Evolutionary conservation across 2,113 vertebrate species (phyloP), one percentile per base, ranked within the genome.

Genomic region (Atherinomorus stipes): DNA sequence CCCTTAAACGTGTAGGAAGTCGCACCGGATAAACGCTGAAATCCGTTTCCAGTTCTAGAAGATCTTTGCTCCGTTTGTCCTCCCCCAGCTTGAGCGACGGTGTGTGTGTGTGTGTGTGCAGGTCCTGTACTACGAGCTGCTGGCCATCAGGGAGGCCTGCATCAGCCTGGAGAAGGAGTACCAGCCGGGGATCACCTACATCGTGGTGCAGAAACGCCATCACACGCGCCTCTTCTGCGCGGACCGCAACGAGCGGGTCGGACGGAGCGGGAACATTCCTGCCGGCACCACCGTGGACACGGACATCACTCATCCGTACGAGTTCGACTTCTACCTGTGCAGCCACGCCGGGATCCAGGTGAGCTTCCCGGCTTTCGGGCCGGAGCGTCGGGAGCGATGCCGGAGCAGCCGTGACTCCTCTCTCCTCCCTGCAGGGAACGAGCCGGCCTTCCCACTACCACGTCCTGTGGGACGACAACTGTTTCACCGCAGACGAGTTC

Each of bases 241-340:
- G 11, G 97, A 99, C 85, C 95, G 96, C 65, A 97, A 96, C 52
- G 97, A 99, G 94, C 94, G 97, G 94, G 97, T 99, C 49, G 97
- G 97, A 88, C 95, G 97, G 83, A 99, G 97, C 83, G 97, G 97
- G 83, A 99, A 99, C 91, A 98, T 99, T 90, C 97, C 97, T 80
- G 97, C 97, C 1, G 97, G 97, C 82, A 99, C 97, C 64, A 98
- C 97, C 2, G 97, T 99, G 74, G 97, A 99, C 88, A 98, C 97
- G 2, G 96, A 98, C 88, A 99, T 99, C 74, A 99, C 97, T 3
- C 97, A 99, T 76, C 97, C 97, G 0, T 98, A 97, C 10, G 97
- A 98, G 90, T 99, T 99, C 91, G 97, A 99, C 92, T 99, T 99
- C 95, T 99, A 98, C 93, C 97, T 99, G 93, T 99, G 97, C 93